phyloP scores from a whole-genome alignment of 2,113 vertebrate species.

The Siniperca knerii region DNA sequence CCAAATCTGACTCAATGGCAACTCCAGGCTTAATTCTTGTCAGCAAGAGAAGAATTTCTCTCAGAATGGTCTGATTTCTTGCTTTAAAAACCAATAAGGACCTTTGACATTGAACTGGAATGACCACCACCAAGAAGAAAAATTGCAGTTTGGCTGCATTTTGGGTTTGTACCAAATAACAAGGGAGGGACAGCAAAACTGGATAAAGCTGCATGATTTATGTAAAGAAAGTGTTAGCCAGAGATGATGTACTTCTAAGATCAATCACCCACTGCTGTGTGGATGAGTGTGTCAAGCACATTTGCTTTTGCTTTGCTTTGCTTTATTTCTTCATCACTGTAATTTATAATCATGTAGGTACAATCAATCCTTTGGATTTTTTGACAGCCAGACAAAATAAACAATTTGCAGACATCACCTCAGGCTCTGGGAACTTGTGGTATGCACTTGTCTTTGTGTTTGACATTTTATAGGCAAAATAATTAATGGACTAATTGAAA shows the following conservation, averaged over 20 bases:
- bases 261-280: constrained; percentile 5
- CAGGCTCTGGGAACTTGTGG: constrained; percentile 11
- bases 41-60: no score
- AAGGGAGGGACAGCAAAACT: not conserved
- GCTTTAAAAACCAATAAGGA: not conserved
- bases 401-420: constrained; percentile 30
- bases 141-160: not conserved
- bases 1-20: not conserved
- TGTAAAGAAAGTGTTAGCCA: not conserved
- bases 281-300: not conserved
- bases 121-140: no score
- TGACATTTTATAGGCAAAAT: constrained; percentile 2
- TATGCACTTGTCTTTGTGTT: not conserved
- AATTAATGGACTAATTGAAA: constrained; percentile 20
- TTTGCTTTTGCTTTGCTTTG: not conserved
- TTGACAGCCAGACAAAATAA: constrained; percentile 46
- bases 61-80: not conserved
- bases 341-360: constrained; percentile 6
- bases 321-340: not conserved
- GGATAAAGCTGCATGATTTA: not conserved
- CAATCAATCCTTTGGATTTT: not conserved
- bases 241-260: not conserved
- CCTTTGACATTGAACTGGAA: not conserved
- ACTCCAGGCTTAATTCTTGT: not conserved
- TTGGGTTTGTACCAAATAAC: not conserved